Conservation (phyloP, 1,140 invertebrate genomes). For the Protaetia brevitarsis region DNA sequence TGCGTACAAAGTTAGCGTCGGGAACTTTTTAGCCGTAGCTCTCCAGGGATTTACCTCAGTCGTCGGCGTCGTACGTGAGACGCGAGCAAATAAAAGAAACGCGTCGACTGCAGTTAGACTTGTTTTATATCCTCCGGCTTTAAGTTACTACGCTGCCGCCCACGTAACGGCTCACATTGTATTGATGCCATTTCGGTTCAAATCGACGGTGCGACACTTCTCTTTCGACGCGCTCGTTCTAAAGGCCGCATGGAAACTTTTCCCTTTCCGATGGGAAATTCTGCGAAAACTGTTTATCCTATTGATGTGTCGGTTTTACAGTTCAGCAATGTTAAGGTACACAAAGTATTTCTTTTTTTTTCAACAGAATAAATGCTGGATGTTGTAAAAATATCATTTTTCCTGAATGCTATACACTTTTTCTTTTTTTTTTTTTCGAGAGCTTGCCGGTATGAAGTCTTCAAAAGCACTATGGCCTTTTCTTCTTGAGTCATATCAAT, state of each 20-base stretch:
- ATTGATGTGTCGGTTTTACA: not conserved
- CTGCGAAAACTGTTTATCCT: not conserved
- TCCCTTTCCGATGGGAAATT: not conserved
- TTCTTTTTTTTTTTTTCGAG: too few species aligned
- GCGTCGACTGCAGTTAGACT: slow-evolving; percentile 32
- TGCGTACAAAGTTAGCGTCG: slow-evolving; percentile 38
- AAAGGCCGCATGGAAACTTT: not conserved
- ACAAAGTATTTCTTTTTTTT: not conserved
- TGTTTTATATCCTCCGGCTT: slow-evolving; percentile 28
- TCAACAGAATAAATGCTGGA: too few species aligned
- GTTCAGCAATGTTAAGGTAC: not conserved
- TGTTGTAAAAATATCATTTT: too few species aligned
- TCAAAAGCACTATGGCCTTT: too few species aligned
- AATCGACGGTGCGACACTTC: slow-evolving; percentile 27
- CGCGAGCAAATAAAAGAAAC: slow-evolving; percentile 40
- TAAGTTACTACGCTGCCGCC: not conserved
- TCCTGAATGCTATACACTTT: too few species aligned
- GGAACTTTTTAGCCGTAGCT: slow-evolving; percentile 38
- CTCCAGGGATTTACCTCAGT: slow-evolving; percentile 37
- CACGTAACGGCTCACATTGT: not conserved
- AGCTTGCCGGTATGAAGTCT: too few species aligned
- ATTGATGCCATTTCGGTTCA: slow-evolving; percentile 27
- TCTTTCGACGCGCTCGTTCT: not conserved
- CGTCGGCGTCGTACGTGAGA: slow-evolving; percentile 34
- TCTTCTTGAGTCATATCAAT: too few species aligned